Evolutionary conservation across 2,888 invertebrate genomes (phyloP).

Genomic region (Sesia apiformis): DNA sequence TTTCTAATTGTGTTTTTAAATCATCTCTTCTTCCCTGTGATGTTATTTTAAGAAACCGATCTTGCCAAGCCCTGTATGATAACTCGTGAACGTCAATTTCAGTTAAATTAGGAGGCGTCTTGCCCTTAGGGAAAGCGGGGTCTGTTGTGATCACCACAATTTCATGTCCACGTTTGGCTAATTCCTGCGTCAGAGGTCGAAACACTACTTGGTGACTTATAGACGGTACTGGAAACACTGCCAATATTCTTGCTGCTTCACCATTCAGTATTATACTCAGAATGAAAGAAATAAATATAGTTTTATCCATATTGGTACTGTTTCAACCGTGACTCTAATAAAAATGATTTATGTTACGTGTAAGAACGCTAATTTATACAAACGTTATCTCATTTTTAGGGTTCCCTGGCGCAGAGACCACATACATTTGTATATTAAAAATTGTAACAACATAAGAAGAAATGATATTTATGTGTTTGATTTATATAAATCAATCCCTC

Average conservation of each 20-base stretch:
- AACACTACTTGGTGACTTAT: conserved; percentile 10
- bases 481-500: too few species aligned
- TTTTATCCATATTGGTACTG: too few species aligned
- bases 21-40: neutral
- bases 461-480: too few species aligned
- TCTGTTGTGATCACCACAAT: conserved; percentile 41
- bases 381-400: too few species aligned
- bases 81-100: conserved; percentile 35
- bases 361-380: too few species aligned
- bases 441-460: too few species aligned
- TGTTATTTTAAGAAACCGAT: neutral
- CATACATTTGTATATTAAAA: too few species aligned
- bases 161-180: conserved; percentile 46
- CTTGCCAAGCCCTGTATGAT: conserved; percentile 15
- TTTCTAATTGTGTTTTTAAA: conserved; percentile 1
- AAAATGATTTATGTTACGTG: too few species aligned
- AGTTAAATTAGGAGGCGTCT: conserved; percentile 23
- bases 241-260: conserved; percentile 6
- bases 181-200: conserved; percentile 16
- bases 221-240: conserved; percentile 6
- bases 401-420: too few species aligned
- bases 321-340: too few species aligned
- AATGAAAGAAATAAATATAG: too few species aligned
- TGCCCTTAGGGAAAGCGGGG: conserved; percentile 18
- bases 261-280: too few species aligned